These are phyloP conservation scores for Sitta europaea DNA, from an alignment of 2,113 vertebrate genomes.

Conservation along the genomic window DNA sequence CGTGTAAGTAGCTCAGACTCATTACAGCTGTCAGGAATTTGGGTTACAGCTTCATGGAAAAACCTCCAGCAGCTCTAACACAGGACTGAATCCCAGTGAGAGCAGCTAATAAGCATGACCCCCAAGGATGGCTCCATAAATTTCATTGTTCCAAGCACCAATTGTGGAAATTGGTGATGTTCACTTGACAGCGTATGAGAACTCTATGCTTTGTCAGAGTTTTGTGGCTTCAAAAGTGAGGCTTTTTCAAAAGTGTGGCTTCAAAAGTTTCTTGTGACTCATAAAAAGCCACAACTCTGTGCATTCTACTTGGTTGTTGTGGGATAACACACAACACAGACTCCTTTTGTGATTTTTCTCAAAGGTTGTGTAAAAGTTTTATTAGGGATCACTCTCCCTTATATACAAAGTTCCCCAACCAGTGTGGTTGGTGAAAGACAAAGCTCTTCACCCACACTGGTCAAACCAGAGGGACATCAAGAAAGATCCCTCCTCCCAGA, in stretches of 20 bases:
- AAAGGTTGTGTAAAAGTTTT: too few species aligned
- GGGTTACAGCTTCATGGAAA: neutral
- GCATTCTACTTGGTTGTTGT: neutral
- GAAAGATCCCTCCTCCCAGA: too few species aligned
- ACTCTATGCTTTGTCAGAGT: neutral
- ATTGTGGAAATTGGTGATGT: neutral
- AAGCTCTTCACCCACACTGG: too few species aligned
- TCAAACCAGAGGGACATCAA: too few species aligned
- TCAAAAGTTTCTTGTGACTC: neutral
- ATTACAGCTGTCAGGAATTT: neutral
- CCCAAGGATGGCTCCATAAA: neutral
- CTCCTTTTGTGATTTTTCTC: too few species aligned
- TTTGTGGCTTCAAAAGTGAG: neutral
- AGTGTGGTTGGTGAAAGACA: too few species aligned
- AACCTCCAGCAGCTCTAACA: neutral
- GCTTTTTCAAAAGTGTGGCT: neutral
- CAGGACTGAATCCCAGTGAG: neutral
- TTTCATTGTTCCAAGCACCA: neutral
- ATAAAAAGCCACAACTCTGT: neutral
- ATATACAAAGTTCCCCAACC: too few species aligned
- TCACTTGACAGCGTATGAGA: neutral
- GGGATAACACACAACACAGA: too few species aligned
- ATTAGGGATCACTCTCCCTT: too few species aligned
- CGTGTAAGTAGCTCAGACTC: constrained; percentile 83
- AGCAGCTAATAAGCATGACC: neutral